These are phyloP conservation scores for Brachionus paranguensis DNA, from an alignment of 1,140 invertebrate genomes.

Conservation along the genomic window DNA sequence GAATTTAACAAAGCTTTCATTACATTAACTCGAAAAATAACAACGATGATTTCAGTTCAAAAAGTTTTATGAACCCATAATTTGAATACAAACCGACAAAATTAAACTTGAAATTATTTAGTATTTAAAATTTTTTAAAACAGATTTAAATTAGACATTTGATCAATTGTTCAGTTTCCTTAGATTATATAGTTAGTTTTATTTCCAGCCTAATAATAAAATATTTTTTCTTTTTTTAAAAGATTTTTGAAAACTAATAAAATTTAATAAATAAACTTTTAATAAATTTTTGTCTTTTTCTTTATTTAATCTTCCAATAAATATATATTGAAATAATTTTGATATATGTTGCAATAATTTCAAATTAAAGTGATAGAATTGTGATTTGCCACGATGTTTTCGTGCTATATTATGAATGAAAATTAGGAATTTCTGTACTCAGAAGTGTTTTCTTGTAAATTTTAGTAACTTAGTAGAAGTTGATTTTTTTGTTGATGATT, in stretches of 20 bases:
- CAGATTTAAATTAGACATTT: too few relatives aligned
- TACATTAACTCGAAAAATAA: background rate
- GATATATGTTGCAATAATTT: conserved; percentile 15
- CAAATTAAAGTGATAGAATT: background rate
- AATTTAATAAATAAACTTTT: too few relatives aligned
- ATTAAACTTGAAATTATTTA: too few relatives aligned
- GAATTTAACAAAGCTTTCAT: background rate
- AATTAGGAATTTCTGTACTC: background rate
- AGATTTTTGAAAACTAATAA: too few relatives aligned
- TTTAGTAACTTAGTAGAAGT: background rate
- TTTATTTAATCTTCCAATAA: background rate
- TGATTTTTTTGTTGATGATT: background rate
- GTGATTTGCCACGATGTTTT: conserved; percentile 27
- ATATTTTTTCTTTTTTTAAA: too few relatives aligned
- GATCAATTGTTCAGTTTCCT: too few relatives aligned
- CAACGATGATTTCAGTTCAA: too few relatives aligned
- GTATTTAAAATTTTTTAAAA: too few relatives aligned
- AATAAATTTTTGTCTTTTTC: background rate
- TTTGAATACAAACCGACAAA: too few relatives aligned
- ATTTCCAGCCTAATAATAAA: too few relatives aligned
- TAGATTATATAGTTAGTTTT: too few relatives aligned
- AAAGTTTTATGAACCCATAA: too few relatives aligned
- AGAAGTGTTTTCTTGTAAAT: background rate
- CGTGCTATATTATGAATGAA: background rate
- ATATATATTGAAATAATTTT: background rate